Evolutionary conservation across 2,888 invertebrate genomes (phyloP), one percentile per base, ranked within the genome.

Genomic region (Ophion costatus): DNA sequence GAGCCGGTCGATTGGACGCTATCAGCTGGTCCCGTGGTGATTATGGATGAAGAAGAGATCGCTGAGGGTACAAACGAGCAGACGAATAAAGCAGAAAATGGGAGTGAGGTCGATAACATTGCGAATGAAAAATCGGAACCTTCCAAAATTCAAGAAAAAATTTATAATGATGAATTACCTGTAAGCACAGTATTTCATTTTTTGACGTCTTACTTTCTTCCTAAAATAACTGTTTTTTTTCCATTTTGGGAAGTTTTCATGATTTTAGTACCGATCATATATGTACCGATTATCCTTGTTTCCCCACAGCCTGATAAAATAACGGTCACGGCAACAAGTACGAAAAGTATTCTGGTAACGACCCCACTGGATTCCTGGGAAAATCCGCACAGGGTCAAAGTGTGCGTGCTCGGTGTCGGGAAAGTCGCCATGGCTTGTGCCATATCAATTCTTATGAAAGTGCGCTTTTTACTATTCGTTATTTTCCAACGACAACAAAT

Each of bases 391-490:
- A 88, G 89, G 63, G 86, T 91, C 61, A 92, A 92, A 86, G 90
- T 92, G 77, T 91, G 91, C 81, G 90, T 92, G 79, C 85, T 92
- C 56, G 92, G 92, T 38, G 85, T 88, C 69, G 95, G 95, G 59
- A 94, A 94, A 86, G 94, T 95, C 73, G 95, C 95, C 83, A 95
- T 95, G 94, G 95, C 95, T 45, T 94, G 94, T 87, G 95, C 95
- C 69, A 94, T 94, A 89, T 93, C 94, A 79, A 94, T 95, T 84
- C 92, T 95, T 75, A 94, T 94, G 89, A 94, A 95, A 92, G 95
- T 94, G 87, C 88, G 89, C 86, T 59, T 63, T 78, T 69, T 10
- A 69, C 17, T 51, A 0, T 17, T 14, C 17, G 4, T 0, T 51
- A 45, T 4, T 51, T 51, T 51, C 6, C 17, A 17, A 51, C 14